Evolutionary conservation across 2,888 invertebrate species (phyloP).

Genomic region (Dexiosoma caninum): DNA sequence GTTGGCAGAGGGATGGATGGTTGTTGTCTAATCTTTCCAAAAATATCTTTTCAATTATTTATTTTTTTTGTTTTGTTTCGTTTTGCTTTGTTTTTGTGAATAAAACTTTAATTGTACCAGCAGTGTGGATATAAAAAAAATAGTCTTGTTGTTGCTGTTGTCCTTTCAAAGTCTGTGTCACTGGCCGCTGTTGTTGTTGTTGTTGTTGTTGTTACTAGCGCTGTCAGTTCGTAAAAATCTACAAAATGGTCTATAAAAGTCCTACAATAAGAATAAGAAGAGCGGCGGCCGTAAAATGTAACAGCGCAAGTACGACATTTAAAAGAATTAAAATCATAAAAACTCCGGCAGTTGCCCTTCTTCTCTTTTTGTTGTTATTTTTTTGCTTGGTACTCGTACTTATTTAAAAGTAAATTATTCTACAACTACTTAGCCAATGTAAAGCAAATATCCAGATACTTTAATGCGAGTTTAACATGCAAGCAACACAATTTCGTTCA

Average conservation of each 20-base stretch:
- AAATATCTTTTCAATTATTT: constrained; percentile 66
- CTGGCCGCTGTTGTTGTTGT: constrained; percentile 8
- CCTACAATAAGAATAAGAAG: constrained; percentile 29
- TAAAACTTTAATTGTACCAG: constrained; percentile 37
- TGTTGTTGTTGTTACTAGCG: too few relatives aligned
- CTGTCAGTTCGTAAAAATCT: constrained; percentile 53
- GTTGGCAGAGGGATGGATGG: not conserved
- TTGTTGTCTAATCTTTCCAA: constrained; percentile 71
- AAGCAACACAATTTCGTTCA: not conserved
- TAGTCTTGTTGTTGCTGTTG: constrained; percentile 12
- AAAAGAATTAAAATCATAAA: constrained; percentile 46
- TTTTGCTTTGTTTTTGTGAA: not conserved
- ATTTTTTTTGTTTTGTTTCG: too few relatives aligned
- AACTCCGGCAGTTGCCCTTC: constrained; percentile 33
- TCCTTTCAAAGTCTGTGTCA: not conserved
- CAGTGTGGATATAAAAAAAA: not conserved
- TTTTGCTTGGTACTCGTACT: too few relatives aligned
- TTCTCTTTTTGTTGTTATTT: too few relatives aligned
- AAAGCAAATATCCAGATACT: not conserved
- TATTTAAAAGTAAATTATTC: constrained; percentile 48
- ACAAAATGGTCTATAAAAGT: constrained; percentile 49
- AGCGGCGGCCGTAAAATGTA: constrained; percentile 10
- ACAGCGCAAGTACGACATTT: constrained; percentile 18
- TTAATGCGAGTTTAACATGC: not conserved
- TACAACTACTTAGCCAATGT: not conserved